A percentile compares a stretch with the other conserved stretches of the same genome.
Evolutionary conservation across 1,140 invertebrate species (phyloP).

Genomic region (Aphis gossypii): DNA sequence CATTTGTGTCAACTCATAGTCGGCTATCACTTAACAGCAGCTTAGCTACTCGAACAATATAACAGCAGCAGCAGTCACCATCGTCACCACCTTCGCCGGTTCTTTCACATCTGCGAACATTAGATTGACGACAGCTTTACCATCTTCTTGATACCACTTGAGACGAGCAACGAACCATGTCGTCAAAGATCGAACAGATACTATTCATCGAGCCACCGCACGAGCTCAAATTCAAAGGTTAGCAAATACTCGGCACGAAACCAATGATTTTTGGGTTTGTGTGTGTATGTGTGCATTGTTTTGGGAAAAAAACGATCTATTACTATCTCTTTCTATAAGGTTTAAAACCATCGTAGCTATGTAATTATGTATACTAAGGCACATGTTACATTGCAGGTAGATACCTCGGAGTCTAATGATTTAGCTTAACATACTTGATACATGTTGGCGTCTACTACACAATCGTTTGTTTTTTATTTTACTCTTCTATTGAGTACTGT

Average conservation of each 20-base stretch:
- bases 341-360: background rate
- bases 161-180: background rate
- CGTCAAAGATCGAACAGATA: conserved; percentile 68
- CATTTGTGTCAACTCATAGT: background rate
- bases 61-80: background rate
- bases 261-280: background rate
- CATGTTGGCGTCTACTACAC: background rate
- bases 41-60: background rate
- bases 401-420: background rate
- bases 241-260: conserved; percentile 48
- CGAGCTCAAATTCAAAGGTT: conserved; percentile 79
- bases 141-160: background rate
- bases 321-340: background rate
- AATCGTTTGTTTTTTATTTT: background rate
- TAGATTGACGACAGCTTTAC: background rate
- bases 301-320: background rate
- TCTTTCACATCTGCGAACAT: background rate
- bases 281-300: background rate
- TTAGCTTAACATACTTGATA: background rate
- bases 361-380: background rate
- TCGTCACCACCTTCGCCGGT: background rate
- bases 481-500: background rate
- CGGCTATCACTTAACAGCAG: background rate
- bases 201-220: conserved; percentile 76
- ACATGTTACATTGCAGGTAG: background rate